Percentiles rank a stretch among this genome's conserved stretches.
phyloP scores from a whole-genome alignment of 1,140 invertebrate genomes.

The Colletes latitarsis region DNA sequence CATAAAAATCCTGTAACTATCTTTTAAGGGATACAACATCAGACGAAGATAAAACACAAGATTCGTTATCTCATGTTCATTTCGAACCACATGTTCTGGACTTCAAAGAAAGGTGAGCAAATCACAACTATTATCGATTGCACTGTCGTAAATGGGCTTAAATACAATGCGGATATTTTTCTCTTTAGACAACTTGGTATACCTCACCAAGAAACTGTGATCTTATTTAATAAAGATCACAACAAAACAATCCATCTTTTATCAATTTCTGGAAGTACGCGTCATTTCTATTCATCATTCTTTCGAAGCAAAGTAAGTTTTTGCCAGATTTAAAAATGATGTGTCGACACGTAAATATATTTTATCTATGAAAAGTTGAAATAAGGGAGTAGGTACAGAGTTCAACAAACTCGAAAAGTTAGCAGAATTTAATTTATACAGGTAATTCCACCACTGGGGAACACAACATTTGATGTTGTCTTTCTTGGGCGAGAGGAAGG shows the following conservation, averaged over 20 bases:
- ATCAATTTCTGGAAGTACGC: slow-evolving; percentile 93
- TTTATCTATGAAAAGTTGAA: too few species aligned
- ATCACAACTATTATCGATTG: not conserved
- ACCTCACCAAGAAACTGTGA: slow-evolving; percentile 90
- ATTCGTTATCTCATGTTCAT: slow-evolving; percentile 73
- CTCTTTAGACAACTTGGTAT: slow-evolving; percentile 89
- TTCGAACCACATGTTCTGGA: slow-evolving; percentile 77
- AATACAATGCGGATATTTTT: slow-evolving; percentile 31
- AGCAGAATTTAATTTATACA: slow-evolving; percentile 76
- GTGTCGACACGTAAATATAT: too few species aligned
- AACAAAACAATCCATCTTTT: slow-evolving; percentile 90
- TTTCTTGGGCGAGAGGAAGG: slow-evolving; percentile 96
- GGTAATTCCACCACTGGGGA: slow-evolving; percentile 92
- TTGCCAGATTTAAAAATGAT: too few species aligned
- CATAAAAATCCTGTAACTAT: slow-evolving; percentile 35
- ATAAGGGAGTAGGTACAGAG: too few species aligned
- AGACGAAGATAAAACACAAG: slow-evolving; percentile 71
- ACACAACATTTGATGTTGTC: slow-evolving; percentile 97
- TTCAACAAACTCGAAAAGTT: not conserved
- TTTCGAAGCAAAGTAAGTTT: slow-evolving; percentile 91
- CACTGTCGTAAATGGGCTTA: slow-evolving; percentile 11
- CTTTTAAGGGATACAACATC: slow-evolving; percentile 70
- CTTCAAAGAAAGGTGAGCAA: slow-evolving; percentile 76
- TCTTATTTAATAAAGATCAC: slow-evolving; percentile 89
- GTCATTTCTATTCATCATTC: slow-evolving; percentile 95